Evolutionary conservation across 2,888 invertebrate genomes (phyloP).

Genomic region (Acronicta psi): DNA sequence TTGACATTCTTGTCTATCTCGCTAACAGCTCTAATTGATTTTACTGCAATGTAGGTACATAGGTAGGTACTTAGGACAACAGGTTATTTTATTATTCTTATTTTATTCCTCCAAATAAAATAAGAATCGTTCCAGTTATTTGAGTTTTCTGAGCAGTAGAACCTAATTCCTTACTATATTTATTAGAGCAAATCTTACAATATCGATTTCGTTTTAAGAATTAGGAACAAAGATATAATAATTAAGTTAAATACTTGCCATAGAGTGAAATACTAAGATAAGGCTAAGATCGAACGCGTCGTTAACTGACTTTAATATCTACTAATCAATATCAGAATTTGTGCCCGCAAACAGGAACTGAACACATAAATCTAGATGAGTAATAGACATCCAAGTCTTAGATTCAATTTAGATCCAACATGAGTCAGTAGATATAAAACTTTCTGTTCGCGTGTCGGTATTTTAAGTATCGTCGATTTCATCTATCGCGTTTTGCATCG

Average conservation of each 20-base stretch:
- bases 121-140: no score
- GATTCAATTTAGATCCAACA: slow-evolving; percentile 63
- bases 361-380: slow-evolving; percentile 50
- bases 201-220: no score
- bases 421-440: slow-evolving; percentile 45
- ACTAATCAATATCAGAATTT: slow-evolving; percentile 39
- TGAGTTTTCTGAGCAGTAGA: no score
- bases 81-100: no score
- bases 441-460: slow-evolving; percentile 60
- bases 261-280: slow-evolving; percentile 2
- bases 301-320: slow-evolving; percentile 27
- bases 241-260: slow-evolving; percentile 1
- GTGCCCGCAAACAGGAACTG: slow-evolving; percentile 14
- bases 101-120: no score
- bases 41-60: not conserved
- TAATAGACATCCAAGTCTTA: slow-evolving; percentile 42
- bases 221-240: not conserved
- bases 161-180: no score
- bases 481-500: slow-evolving; percentile 52
- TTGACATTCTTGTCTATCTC: slow-evolving; percentile 13
- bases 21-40: slow-evolving; percentile 1
- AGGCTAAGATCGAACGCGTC: slow-evolving; percentile 10
- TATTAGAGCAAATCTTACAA: no score
- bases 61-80: no score
- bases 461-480: slow-evolving; percentile 51